Conservation (phyloP, 2,888 invertebrate genomes). For the Hermaeophaga mercurialis region DNA sequence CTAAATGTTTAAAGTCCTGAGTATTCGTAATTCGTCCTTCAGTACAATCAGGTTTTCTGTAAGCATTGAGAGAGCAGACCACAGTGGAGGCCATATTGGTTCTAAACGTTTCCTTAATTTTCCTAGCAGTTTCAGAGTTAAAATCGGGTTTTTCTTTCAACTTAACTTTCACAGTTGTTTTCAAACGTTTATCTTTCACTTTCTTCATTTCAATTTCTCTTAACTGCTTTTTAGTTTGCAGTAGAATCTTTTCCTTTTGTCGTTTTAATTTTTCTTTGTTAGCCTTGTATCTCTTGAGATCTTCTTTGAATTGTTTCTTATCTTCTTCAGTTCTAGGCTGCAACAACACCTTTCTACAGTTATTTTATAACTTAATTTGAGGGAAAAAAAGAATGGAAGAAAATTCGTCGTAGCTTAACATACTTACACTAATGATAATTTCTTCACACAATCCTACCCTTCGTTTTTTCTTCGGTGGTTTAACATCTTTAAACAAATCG, state of each 20-base stretch:
- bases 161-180: slow-evolving; percentile 48
- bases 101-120: slow-evolving; percentile 86
- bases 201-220: slow-evolving; percentile 41
- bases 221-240: slow-evolving; percentile 55
- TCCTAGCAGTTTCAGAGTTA: slow-evolving; percentile 64
- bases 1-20: slow-evolving; percentile 93
- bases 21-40: slow-evolving; percentile 84
- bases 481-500: slow-evolving; percentile 46
- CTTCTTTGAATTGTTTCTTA: slow-evolving; percentile 69
- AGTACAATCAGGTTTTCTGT: slow-evolving; percentile 82
- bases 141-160: slow-evolving; percentile 54
- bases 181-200: slow-evolving; percentile 42
- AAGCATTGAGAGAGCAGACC: slow-evolving; percentile 86
- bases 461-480: slow-evolving; percentile 55
- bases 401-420: neutral
- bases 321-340: slow-evolving; percentile 85
- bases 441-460: slow-evolving; percentile 66
- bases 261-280: slow-evolving; percentile 79
- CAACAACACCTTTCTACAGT: slow-evolving; percentile 37
- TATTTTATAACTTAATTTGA: too few species aligned
- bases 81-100: slow-evolving; percentile 79
- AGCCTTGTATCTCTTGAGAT: slow-evolving; percentile 76
- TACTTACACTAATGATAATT: slow-evolving; percentile 69
- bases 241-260: slow-evolving; percentile 63
- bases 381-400: too few species aligned